Evolutionary conservation across 2,113 vertebrate genomes (phyloP), one percentile per base, ranked within the genome.

Genomic region (Eidolon helvum): DNA sequence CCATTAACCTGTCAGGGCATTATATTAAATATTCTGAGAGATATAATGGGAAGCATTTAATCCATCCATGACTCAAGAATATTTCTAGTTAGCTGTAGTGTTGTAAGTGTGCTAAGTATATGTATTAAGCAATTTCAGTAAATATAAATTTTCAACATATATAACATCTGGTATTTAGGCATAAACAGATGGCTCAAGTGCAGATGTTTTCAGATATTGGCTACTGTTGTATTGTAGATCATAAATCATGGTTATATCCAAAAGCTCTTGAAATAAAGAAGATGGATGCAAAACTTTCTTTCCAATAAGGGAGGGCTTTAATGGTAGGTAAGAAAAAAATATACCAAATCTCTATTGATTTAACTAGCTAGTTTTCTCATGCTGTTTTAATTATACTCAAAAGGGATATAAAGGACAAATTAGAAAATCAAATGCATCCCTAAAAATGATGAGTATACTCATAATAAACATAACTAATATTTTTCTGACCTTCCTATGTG

Each of bases 181-280:
- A 95, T 59, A 91, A 95, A 95, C 90, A 97, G 87, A 96, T 94
- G 94, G 87, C 35, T 94, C 4, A 63, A 87, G 28, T 90, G 26
- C 83, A 97, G 97, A 93, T 97, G 90, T 94, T 89, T 93, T 96
- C 77, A 96, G 35, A 83, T 90, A 94, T 87, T 96, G 94, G 78
- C 94, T 90, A 96, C 86, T 65, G 30, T 96, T 93, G 16, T 65
- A 91, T 7, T 74, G 53, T 40, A 79, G 82, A 50, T 94, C 78
- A 94, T 97, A 95, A 96, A 96, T 94, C 83, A 97, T 63, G 69
- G 59, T 86, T 94, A 91, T 0, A 87, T 28, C 35, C 57, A 53
- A 86, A 72, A 57, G 5, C 75, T 79, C 57, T 95, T 74, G 77
- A 77, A 55, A 43, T 87, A 95, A 95, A 82, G 45, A 86, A 97